These are phyloP conservation scores for Bombus waltoni DNA, from an alignment of 1,140 invertebrate genomes.

Conservation along the genomic window DNA sequence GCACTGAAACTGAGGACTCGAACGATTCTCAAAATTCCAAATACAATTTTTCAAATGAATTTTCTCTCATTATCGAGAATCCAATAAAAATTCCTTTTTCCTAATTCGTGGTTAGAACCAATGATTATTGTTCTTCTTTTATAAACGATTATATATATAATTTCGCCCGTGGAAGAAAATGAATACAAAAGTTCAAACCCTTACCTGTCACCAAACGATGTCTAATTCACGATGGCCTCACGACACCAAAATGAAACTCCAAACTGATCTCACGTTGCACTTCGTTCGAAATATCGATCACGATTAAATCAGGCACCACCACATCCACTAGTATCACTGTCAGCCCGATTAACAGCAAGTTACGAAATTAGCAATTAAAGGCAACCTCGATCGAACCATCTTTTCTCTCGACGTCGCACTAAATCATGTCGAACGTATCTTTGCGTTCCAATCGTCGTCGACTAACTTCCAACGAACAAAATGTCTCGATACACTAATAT, in stretches of 20 bases:
- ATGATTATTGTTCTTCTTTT: neutral
- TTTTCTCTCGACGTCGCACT: neutral
- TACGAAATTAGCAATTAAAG: neutral
- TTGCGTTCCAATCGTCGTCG: neutral
- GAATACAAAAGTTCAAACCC: neutral
- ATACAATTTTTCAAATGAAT: too few species aligned
- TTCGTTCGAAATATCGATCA: neutral
- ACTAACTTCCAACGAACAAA: neutral
- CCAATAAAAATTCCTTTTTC: neutral
- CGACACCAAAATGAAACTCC: neutral
- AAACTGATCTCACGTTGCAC: neutral
- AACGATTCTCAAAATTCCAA: too few species aligned
- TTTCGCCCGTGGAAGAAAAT: neutral
- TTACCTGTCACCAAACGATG: neutral
- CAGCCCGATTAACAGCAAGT: neutral
- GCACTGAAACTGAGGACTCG: neutral
- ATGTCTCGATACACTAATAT: neutral
- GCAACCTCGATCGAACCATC: neutral
- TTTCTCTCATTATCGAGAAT: too few species aligned
- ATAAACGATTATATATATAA: neutral
- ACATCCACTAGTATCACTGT: neutral
- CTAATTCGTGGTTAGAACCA: neutral
- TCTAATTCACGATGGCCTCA: neutral
- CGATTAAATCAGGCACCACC: neutral
- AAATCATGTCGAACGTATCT: neutral